Conservation (phyloP, 2,113 vertebrate species). For the Rhabdornis inornatus region DNA sequence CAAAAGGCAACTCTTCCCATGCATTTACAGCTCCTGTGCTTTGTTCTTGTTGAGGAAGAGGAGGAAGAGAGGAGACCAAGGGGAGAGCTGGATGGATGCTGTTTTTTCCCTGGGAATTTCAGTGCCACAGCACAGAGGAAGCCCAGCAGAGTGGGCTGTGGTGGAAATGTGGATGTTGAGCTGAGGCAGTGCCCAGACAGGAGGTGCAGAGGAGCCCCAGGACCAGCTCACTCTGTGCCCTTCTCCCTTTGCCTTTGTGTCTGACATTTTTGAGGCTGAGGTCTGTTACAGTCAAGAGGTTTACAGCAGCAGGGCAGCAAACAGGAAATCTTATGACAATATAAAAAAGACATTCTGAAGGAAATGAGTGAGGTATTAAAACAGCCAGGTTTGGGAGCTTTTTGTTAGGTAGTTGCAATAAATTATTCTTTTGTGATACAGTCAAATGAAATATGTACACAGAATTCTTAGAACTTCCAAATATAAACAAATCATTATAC, state of each 20-base stretch:
- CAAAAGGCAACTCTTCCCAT: background rate
- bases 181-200: background rate
- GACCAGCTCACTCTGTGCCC: background rate
- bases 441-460: slow-evolving; percentile 50
- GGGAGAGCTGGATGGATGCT: accelerated
- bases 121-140: background rate
- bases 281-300: slow-evolving; percentile 24
- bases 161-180: background rate
- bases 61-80: background rate
- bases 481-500: slow-evolving; percentile 70
- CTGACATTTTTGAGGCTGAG: slow-evolving; percentile 44
- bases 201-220: slow-evolving; percentile 34
- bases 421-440: slow-evolving; percentile 69
- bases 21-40: background rate
- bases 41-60: background rate
- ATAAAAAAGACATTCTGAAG: slow-evolving; percentile 31
- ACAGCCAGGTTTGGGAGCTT: slow-evolving; percentile 13
- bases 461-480: slow-evolving; percentile 62
- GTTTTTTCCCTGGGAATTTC: background rate
- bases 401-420: slow-evolving; percentile 55
- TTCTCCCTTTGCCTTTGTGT: slow-evolving; percentile 48
- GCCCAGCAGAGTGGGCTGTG: background rate
- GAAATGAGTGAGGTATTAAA: slow-evolving; percentile 47
- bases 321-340: slow-evolving; percentile 39
- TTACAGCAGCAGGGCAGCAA: slow-evolving; percentile 17